Base-by-base conservation (phyloP, 2,113 vertebrate species). In the Myodes glareolus region DNA sequence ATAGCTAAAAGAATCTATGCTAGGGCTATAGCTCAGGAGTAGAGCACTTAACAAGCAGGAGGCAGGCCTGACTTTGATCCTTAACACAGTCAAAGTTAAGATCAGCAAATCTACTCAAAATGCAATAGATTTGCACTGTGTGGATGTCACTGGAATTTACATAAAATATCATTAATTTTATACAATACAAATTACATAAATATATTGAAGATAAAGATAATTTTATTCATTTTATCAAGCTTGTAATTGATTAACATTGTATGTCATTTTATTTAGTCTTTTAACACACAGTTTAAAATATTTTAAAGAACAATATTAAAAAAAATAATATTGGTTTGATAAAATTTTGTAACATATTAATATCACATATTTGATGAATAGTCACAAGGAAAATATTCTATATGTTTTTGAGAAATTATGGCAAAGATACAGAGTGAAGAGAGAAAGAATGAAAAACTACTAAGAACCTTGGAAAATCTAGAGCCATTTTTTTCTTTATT, bases 311-410 rank as follows among this genome's bases (percentile, higher is more conserved):
- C 23, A n/a, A 65, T 91, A 52, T 81, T 58, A 58, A 58, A 91
- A 89, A 93, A 39, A 85, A 19, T 29, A n/a, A 65, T 92, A 61
- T 81, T 61, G 85, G 52, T 81, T 94, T 91, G 27, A 77, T 77
- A 16, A 12, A 76, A 33, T 82, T 81, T 82, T 82, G 31, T 82
- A 12, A 68, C 73, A 61, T 58, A 76, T 47, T 89, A 93, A 80
- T 85, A 50, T 45, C 4, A 84, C 6, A 17, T 67, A 92, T 72
- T 77, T 92, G n/a, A 92, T 91, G 19, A 90, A 73, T 27, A 47
- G 3, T 21, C 1, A 65, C 50, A 87, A 42, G 27, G 33, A 91
- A 86, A 88, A 55, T 63, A 88, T 33, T 21, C 17, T 36, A 87
- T 39, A 76, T 14, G 39, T 70, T 27, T 52, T 58, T 84, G 6